Evolutionary conservation across 2,888 invertebrate species (phyloP).

Genomic region (Augiades crinisus): DNA sequence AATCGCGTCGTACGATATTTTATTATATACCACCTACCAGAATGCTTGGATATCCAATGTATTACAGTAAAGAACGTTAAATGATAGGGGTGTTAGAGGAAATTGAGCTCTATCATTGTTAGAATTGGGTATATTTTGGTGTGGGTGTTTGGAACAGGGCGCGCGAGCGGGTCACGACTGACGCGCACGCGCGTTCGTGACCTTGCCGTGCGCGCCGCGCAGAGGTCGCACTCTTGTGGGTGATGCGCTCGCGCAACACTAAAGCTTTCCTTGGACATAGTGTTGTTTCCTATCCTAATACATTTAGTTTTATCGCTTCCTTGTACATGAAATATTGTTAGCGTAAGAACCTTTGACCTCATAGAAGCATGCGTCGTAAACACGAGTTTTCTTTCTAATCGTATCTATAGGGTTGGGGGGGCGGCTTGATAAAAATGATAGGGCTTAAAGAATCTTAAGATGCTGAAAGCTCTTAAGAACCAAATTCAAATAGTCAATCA

Average conservation of each 20-base stretch:
- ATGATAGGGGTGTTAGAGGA: slow-evolving; percentile 41
- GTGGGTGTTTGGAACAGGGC: slow-evolving; percentile 50
- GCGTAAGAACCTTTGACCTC: no score
- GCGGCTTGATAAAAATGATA: no score
- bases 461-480: no score
- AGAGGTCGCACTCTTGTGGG: slow-evolving; percentile 72
- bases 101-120: slow-evolving; percentile 64
- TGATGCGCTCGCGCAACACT: slow-evolving; percentile 63
- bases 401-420: no score
- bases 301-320: slow-evolving; percentile 3
- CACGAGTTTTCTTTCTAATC: no score
- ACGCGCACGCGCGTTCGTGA: slow-evolving; percentile 79
- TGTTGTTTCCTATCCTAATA: slow-evolving; percentile 13
- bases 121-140: slow-evolving; percentile 50
- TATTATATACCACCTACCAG: slow-evolving; percentile 42
- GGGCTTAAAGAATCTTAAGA: no score
- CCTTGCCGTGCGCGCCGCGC: slow-evolving; percentile 75
- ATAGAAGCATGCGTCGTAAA: no score
- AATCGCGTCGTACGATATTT: slow-evolving; percentile 40
- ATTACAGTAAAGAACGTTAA: slow-evolving; percentile 55
- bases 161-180: slow-evolving; percentile 79
- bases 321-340: no score
- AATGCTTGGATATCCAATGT: slow-evolving; percentile 40
- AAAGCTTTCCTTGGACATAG: slow-evolving; percentile 47
- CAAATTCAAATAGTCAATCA: no score